Evolutionary conservation across 1,140 invertebrate genomes (phyloP), one percentile per base, ranked within the genome.

Genomic region (Bombus pascuorum): DNA sequence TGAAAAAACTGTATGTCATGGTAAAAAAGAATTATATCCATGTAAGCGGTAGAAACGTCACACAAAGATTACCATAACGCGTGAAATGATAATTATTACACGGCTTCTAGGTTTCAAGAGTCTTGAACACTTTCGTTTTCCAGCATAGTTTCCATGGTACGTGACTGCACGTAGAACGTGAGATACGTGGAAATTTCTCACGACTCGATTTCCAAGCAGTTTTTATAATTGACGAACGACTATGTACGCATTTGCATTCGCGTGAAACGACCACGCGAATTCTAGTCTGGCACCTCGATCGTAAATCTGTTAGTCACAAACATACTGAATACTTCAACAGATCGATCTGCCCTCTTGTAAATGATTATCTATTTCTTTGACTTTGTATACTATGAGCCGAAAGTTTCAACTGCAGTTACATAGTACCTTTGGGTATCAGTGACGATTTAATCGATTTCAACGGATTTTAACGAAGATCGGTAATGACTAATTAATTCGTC

Each of bases 71-170:
- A 65, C 18, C 39, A 42, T 78, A 65, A 65, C 28, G 15, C n/a
- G 18, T 78, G 62, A 47, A 44, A 65, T 79, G 42, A 32, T 39
- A 72, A 72, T 9, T 42, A 47, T 57, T 59, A 4, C n/a, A 34
- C n/a, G n/a, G 22, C 12, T 34, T 44, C 18, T 44, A 15, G 37
- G 22, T 62, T 28, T 62, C 66, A 42, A 59, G 75, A 76, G 65
- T 34, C 15, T n/a, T 37, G 37, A 59, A 57, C 25, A 83, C 82
- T 83, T 83, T 83, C 74, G 37, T 59, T 83, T 83, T 83, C n/a
- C 53, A 53, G 18, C 22, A 70, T 42, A 57, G 65, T 83, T 70
- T 70, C 65, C 37, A 71, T 57, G 65, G 65, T 53, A 66, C 59
- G 72, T 44, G 53, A 76, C 8, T 66, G 32, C 59, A 25, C 22